Evolutionary conservation across 2,113 vertebrate species (phyloP).

Genomic region (Petaurus breviceps): DNA sequence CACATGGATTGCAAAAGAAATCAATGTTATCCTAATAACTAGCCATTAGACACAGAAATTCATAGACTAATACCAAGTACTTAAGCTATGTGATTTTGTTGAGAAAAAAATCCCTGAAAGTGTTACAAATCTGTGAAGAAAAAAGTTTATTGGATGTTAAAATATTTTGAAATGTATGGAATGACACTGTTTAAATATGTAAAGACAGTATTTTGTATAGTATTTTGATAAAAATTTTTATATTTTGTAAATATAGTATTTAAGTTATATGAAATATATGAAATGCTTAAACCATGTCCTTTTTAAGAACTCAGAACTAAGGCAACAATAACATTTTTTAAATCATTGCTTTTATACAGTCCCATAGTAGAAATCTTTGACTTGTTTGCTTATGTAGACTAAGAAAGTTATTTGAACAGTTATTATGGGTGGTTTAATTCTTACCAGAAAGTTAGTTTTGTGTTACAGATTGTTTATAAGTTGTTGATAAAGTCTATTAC

Average conservation of each 20-base stretch:
- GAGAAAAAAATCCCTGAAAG: background rate
- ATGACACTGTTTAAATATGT: constrained; percentile 77
- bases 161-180: constrained; percentile 67
- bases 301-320: constrained; percentile 62
- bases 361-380: constrained; percentile 53
- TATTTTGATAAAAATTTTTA: constrained; percentile 85
- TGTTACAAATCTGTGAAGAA: background rate
- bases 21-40: background rate
- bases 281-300: constrained; percentile 66
- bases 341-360: constrained; percentile 69
- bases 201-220: constrained; percentile 79
- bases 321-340: constrained; percentile 71
- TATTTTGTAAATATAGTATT: constrained; percentile 88
- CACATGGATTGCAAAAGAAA: constrained; percentile 17
- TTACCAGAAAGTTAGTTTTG: constrained; percentile 61
- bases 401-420: constrained; percentile 62
- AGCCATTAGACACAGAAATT: background rate
- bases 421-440: constrained; percentile 61
- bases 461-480: constrained; percentile 64
- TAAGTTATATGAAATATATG: constrained; percentile 86
- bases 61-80: constrained; percentile 15
- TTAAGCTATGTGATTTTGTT: background rate
- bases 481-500: constrained; percentile 58
- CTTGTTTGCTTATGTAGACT: constrained; percentile 65
- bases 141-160: background rate